Conservation (phyloP, 2,888 invertebrate species). For the Drosophila paranaensis region DNA sequence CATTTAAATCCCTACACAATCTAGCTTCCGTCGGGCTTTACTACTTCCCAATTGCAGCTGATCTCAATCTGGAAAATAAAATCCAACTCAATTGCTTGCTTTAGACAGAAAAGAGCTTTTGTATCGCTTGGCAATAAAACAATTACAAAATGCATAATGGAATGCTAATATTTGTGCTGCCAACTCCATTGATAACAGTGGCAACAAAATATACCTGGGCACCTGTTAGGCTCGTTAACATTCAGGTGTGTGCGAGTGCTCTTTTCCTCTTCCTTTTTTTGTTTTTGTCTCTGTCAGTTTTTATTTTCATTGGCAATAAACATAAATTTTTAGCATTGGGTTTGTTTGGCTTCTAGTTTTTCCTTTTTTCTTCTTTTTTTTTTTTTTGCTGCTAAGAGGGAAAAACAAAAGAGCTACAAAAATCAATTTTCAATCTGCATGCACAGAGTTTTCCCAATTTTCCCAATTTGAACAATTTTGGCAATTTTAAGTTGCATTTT, state of each 20-base stretch:
- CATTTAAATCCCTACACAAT: background rate
- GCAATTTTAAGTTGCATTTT: slow-evolving; percentile 54
- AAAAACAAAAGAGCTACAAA: slow-evolving; percentile 15
- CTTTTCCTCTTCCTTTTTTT: background rate
- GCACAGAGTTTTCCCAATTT: slow-evolving; percentile 38
- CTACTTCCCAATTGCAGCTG: background rate
- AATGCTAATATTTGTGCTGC: slow-evolving; percentile 25
- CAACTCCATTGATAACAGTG: slow-evolving; percentile 20
- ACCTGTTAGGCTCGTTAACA: slow-evolving; percentile 31
- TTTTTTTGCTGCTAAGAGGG: slow-evolving; percentile 3
- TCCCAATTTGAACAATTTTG: slow-evolving; percentile 18
- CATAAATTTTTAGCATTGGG: slow-evolving; percentile 57
- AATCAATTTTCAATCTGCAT: slow-evolving; percentile 56
- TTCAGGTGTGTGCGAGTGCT: slow-evolving; percentile 9
- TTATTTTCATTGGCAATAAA: slow-evolving; percentile 60
- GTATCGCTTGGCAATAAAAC: slow-evolving; percentile 5
- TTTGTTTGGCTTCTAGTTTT: slow-evolving; percentile 39
- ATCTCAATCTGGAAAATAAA: background rate
- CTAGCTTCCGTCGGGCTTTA: background rate
- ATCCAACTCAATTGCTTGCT: slow-evolving; percentile 5
- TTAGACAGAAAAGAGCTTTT: background rate
- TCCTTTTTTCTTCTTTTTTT: background rate
- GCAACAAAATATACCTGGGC: slow-evolving; percentile 4
- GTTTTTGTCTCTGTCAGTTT: slow-evolving; percentile 21
- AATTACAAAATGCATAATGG: slow-evolving; percentile 18